phyloP scores from a whole-genome alignment of 1,140 invertebrate genomes.

The Homalodisca vitripennis region DNA sequence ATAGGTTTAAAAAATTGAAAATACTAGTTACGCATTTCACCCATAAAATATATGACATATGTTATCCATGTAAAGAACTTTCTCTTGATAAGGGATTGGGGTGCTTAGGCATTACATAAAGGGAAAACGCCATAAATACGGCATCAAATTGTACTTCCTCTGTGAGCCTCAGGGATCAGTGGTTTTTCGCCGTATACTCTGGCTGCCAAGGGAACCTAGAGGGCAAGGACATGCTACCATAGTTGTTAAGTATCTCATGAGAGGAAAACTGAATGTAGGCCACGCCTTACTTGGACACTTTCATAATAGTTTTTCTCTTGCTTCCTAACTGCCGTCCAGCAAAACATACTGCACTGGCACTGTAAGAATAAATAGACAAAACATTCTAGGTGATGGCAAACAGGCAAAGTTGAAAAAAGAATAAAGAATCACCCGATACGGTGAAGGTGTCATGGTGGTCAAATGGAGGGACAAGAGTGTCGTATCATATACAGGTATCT shows the following conservation, averaged over 20 bases:
- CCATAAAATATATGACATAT: neutral
- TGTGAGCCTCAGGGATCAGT: neutral
- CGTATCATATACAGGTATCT: conserved; percentile 17
- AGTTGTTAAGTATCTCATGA: conserved; percentile 12
- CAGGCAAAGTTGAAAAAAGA: conserved; percentile 19
- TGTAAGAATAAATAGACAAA: conserved; percentile 37
- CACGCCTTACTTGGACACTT: conserved; percentile 38
- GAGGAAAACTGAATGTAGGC: conserved; percentile 33
- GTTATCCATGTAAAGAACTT: neutral
- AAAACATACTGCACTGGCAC: conserved; percentile 39
- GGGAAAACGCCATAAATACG: too few relatives aligned
- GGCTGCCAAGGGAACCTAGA: neutral
- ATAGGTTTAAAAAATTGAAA: conserved; percentile 4
- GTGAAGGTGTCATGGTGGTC: too few relatives aligned
- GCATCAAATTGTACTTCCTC: conserved; percentile 25
- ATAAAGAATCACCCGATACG: conserved; percentile 1
- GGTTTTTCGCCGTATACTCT: neutral
- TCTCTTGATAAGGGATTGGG: conserved; percentile 2
- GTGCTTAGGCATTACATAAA: conserved; percentile 1
- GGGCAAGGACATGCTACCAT: neutral
- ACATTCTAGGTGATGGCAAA: conserved; percentile 34
- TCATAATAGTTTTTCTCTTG: conserved; percentile 35
- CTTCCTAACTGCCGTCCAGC: conserved; percentile 30
- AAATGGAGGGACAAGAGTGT: conserved; percentile 27
- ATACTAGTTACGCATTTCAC: conserved; percentile 15